These are phyloP conservation scores for Meles meles DNA, from an alignment of 2,113 vertebrate species.

Conservation along the genomic window DNA sequence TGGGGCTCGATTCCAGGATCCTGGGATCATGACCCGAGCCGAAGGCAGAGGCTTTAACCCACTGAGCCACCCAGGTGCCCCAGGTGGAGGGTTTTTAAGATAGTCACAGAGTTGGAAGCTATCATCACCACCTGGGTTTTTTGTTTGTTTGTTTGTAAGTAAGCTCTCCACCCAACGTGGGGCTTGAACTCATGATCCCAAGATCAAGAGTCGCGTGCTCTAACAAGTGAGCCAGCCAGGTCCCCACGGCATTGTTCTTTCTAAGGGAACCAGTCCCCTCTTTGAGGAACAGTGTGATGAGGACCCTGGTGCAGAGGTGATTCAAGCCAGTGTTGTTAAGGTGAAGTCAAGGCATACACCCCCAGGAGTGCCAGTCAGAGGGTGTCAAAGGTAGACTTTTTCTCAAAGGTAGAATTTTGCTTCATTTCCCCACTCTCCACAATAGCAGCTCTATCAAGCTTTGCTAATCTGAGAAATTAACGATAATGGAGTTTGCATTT, in stretches of 20 bases:
- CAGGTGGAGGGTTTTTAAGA: neutral
- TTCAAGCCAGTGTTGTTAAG: too few species aligned
- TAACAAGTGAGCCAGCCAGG: too few species aligned
- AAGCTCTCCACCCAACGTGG: neutral
- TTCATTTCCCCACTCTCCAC: neutral
- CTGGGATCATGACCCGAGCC: too few species aligned
- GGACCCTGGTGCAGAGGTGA: neutral
- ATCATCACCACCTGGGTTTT: neutral
- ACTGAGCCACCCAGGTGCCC: too few species aligned
- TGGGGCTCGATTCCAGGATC: too few species aligned
- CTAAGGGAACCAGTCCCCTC: neutral
- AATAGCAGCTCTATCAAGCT: neutral
- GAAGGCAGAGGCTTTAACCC: too few species aligned
- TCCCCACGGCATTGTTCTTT: neutral
- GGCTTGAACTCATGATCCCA: neutral
- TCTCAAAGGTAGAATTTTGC: too few species aligned
- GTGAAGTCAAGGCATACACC: neutral
- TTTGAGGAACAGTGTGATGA: neutral
- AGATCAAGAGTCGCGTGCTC: neutral
- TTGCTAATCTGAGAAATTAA: neutral
- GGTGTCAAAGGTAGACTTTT: fast-evolving
- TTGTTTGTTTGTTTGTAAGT: neutral
- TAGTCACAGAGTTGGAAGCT: neutral
- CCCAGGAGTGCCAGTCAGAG: neutral
- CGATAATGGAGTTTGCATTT: neutral